Conservation (phyloP, 2,797 vertebrate species). For the Typhlichthys subterraneus region DNA sequence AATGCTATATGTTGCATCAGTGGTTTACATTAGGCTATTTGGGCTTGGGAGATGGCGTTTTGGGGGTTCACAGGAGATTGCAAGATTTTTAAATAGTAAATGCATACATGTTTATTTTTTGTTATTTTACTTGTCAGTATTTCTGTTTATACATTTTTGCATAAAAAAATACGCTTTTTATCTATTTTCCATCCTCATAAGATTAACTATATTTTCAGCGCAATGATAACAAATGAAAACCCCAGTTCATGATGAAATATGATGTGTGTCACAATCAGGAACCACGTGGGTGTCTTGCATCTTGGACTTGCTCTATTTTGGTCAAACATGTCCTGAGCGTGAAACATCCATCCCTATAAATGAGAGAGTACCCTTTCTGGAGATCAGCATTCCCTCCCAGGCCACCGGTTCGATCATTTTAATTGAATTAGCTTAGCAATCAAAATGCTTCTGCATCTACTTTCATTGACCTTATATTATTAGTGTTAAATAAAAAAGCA, state of each 20-base stretch:
- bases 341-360: constrained; percentile 51
- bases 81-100: too few species aligned
- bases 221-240: not conserved
- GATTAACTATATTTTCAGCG: not conserved
- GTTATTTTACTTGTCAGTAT: too few species aligned
- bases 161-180: too few species aligned
- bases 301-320: constrained; percentile 69
- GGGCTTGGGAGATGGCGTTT: not conserved
- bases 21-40: too few species aligned
- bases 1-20: not conserved
- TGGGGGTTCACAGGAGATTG: too few species aligned
- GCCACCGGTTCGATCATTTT: constrained; percentile 44
- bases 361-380: constrained; percentile 69
- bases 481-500: too few species aligned
- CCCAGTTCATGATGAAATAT: not conserved
- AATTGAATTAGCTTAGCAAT: too few species aligned
- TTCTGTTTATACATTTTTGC: too few species aligned
- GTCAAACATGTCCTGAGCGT: constrained; percentile 37
- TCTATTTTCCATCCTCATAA: not conserved
- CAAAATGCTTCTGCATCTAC: not conserved
- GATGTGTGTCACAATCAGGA: constrained; percentile 43
- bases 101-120: too few species aligned
- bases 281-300: constrained; percentile 73
- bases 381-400: constrained; percentile 12
- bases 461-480: too few species aligned